A percentile compares a stretch with the other conserved stretches of the same genome.
These are phyloP conservation scores for Podargus strigoides DNA, from an alignment of 2,797 vertebrate genomes.

Conservation along the genomic window DNA sequence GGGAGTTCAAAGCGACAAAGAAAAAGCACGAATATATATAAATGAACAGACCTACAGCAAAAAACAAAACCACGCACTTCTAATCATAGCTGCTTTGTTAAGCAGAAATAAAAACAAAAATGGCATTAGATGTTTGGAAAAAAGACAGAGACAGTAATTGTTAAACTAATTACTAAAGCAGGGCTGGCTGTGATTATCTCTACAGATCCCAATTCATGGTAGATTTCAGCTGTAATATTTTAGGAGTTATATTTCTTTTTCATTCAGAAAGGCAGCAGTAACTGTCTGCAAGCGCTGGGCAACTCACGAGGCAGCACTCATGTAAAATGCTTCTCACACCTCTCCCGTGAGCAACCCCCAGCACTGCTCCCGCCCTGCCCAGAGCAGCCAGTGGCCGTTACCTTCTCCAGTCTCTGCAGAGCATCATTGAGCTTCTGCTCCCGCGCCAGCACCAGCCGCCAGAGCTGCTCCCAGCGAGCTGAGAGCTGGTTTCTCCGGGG, in stretches of 20 bases:
- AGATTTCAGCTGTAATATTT: neutral
- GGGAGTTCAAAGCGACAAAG: constrained; percentile 54
- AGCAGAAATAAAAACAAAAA: constrained; percentile 72
- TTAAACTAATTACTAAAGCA: constrained; percentile 34
- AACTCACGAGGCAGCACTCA: neutral
- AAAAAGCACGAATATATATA: constrained; percentile 40
- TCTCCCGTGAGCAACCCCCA: neutral
- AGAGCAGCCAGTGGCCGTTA: constrained; percentile 29
- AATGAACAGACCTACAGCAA: constrained; percentile 71
- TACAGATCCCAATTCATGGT: neutral
- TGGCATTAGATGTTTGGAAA: constrained; percentile 65
- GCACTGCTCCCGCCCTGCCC: neutral
- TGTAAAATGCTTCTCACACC: neutral
- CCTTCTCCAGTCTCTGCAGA: constrained; percentile 94
- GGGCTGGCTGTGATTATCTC: constrained; percentile 5
- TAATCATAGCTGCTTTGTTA: constrained; percentile 76
- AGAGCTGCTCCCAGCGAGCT: constrained; percentile 95
- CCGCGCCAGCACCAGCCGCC: constrained; percentile 92
- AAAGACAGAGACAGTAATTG: constrained; percentile 35
- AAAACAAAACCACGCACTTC: constrained; percentile 74
- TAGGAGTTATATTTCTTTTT: neutral
- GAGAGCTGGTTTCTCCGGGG: constrained; percentile 94
- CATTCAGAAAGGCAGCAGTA: neutral
- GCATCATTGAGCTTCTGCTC: constrained; percentile 94
- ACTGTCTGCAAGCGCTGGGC: neutral